These are phyloP conservation scores for Drosophila engyochracea DNA, from an alignment of 2,888 invertebrate genomes.

Conservation along the genomic window DNA sequence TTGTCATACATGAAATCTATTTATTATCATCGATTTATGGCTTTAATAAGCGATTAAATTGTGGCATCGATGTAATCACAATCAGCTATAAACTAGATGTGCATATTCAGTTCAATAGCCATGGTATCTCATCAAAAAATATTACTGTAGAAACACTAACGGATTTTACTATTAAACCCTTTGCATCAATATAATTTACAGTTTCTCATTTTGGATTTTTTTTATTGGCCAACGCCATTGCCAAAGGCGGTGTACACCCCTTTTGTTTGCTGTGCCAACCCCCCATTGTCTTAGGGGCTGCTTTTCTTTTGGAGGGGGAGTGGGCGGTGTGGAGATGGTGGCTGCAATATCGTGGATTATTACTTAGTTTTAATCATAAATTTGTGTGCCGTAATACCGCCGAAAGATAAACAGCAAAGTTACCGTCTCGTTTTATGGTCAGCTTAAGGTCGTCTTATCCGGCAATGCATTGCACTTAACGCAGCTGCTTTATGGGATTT, in stretches of 20 bases:
- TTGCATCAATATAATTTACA: constrained; percentile 45
- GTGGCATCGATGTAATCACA: neutral
- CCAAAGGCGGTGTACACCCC: constrained; percentile 7
- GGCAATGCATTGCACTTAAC: constrained; percentile 42
- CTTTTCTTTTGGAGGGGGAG: neutral
- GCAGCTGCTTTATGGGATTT: constrained; percentile 38
- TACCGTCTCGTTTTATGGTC: constrained; percentile 41
- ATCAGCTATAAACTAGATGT: constrained; percentile 16
- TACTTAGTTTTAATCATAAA: constrained; percentile 71
- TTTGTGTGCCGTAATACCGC: constrained; percentile 40
- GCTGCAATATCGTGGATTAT: constrained; percentile 37
- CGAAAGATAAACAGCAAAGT: constrained; percentile 42
- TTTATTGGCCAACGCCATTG: constrained; percentile 20
- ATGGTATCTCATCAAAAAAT: constrained; percentile 17
- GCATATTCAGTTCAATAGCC: neutral
- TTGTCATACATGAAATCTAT: neutral
- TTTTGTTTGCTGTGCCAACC: constrained; percentile 14
- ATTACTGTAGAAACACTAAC: constrained; percentile 13
- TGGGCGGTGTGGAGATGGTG: neutral
- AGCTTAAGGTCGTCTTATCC: constrained; percentile 36
- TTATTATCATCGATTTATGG: neutral
- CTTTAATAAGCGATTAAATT: neutral
- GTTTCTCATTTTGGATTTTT: constrained; percentile 30
- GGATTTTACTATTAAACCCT: constrained; percentile 37
- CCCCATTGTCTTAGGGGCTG: constrained; percentile 8